Percentiles rank a stretch among this genome's conserved stretches.
These are phyloP conservation scores for Pristionchus pacificus DNA, from an alignment of 1,140 invertebrate genomes.

Conservation along the genomic window DNA sequence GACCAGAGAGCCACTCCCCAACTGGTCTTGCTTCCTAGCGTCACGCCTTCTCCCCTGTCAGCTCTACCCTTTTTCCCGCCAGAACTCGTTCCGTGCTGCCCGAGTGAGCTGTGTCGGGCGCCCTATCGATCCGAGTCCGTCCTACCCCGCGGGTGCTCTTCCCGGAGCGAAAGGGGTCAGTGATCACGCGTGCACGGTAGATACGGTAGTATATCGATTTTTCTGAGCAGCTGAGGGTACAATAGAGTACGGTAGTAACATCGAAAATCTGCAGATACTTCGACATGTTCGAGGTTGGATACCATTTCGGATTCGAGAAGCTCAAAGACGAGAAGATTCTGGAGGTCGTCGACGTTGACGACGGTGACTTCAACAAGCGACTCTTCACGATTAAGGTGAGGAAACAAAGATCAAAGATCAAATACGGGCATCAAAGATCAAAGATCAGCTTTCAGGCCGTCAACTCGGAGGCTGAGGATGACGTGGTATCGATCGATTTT, in stretches of 20 bases:
- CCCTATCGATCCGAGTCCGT: constrained; percentile 47
- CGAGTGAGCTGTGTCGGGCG: constrained; percentile 36
- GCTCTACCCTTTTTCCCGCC: too few species aligned
- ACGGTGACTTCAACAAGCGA: too few species aligned
- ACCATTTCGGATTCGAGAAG: constrained; percentile 38
- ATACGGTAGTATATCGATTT: too few species aligned
- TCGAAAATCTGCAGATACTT: constrained; percentile 28
- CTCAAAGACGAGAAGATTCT: constrained; percentile 40
- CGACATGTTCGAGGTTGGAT: constrained; percentile 36
- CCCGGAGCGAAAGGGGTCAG: constrained; percentile 22
- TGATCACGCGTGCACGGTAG: not conserved
- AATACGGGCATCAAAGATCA: not conserved
- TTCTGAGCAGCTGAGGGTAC: too few species aligned
- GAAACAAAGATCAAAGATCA: not conserved
- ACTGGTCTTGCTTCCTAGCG: too few species aligned
- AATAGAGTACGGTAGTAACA: too few species aligned
- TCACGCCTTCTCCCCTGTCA: too few species aligned
- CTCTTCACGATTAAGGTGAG: too few species aligned
- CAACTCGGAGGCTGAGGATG: constrained; percentile 41
- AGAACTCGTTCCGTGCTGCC: constrained; percentile 38
- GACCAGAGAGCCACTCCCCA: too few species aligned
- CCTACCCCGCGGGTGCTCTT: constrained; percentile 39
- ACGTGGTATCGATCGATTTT: constrained; percentile 25
- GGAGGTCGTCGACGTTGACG: too few species aligned
- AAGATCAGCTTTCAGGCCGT: constrained; percentile 24